A percentile compares a stretch with the other conserved stretches of the same genome.
These are phyloP conservation scores for Nymphicus hollandicus DNA, from an alignment of 2,113 vertebrate species.

Conservation along the genomic window DNA sequence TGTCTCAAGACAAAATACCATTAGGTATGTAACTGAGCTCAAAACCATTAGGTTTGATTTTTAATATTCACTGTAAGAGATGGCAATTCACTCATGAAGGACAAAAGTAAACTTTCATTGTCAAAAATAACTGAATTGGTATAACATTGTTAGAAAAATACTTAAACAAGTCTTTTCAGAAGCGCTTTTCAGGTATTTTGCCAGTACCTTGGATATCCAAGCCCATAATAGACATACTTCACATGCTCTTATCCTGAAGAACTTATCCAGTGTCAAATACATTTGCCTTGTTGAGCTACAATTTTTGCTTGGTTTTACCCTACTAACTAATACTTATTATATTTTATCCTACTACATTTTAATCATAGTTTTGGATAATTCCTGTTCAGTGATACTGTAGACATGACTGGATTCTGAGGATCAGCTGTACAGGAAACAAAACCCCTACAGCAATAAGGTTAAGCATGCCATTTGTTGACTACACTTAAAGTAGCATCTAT, in stretches of 20 bases:
- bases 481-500: not conserved
- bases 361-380: not conserved
- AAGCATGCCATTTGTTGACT: not conserved
- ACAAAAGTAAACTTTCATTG: not conserved
- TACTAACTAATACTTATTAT: not conserved
- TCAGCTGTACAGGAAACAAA: not conserved
- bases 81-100: not conserved
- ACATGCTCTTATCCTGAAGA: not conserved
- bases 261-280: not conserved
- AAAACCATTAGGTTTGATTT: not conserved
- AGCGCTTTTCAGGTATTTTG: not conserved
- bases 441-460: not conserved
- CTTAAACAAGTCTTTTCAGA: not conserved
- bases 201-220: not conserved
- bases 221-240: not conserved
- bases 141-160: not conserved
- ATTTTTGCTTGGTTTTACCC: not conserved
- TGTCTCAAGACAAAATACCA: not conserved
- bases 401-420: not conserved
- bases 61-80: not conserved
- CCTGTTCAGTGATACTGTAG: not conserved
- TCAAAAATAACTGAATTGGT: not conserved
- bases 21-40: not conserved
- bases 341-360: not conserved
- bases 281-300: not conserved